Evolutionary conservation across 2,888 invertebrate species (phyloP), one percentile per base, ranked within the genome.

Genomic region (Hypsopygia costalis): DNA sequence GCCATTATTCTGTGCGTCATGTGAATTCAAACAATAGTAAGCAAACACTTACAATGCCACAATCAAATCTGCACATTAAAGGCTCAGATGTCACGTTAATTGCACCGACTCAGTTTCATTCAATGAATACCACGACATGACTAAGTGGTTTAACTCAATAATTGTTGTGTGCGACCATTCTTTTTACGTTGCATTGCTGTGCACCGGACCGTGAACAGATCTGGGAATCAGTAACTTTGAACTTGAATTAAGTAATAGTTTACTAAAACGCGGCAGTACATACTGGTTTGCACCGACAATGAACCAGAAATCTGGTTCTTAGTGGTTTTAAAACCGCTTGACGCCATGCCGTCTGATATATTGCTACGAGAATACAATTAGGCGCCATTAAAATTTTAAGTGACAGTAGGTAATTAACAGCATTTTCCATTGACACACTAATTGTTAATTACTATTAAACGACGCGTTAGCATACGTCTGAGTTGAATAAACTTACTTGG

Each of bases 371-470:
- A 16, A 16, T 16, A 16, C 4, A 11, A 11, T 35, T 11, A 25
- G 7, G 8, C 27, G 12, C 4, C 27, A 12, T 27, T 27, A 27
- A 28, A 27, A 35, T 8, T 5, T 21, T 12, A 38, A 39, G 9
- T 27, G 9, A 11, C 6, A 1, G 5, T 31, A 11, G 6, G 5
- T 31, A 11, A 31, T 12, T 11, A 31, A 1, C 31, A 31, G 8
- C 12, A 31, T 11, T 2, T 70, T 77, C 70, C 71, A 73, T 76
- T 78, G 73, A 76, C 76, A 76, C 62, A 79, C 72, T 73, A 74
- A 77, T 78, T 64, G 71, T 55, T 62, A 70, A 74, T 66, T 61
- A 60, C 56, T 43, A 47, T 47, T 69, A 56, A 69, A 51, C 51
- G 62, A 58, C 58, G 4, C 16, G 58, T 55, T 58, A 58, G 25